Evolutionary conservation across 2,888 invertebrate species (phyloP), one percentile per base, ranked within the genome.

Genomic region (Caenorhabditis angaria): DNA sequence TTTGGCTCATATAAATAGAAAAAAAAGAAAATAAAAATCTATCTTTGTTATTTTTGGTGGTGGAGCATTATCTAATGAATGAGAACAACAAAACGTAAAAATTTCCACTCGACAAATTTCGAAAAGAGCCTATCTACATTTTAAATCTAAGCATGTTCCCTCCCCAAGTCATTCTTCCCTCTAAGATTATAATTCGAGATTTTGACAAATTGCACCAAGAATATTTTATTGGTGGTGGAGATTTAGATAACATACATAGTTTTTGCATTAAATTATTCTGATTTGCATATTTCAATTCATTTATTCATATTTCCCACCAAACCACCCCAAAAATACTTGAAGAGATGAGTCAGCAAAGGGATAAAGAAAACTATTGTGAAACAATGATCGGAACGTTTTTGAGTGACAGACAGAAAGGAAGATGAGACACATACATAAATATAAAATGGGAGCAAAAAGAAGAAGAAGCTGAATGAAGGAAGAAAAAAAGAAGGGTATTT

Each of bases 41-140:
- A 6, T 6, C n/a, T n/a, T n/a, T n/a, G n/a, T n/a, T n/a, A n/a
- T n/a, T n/a, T n/a, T n/a, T n/a, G n/a, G n/a, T n/a, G n/a, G n/a
- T n/a, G n/a, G n/a, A n/a, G n/a, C 18, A 18, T 41, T 5, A 3
- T 41, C 41, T 3, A 41, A 41, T 12, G 18, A 5, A 41, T 18
- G 18, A 18, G 18, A 12, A 14, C 32, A 14, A 12, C 10, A 14
- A 41, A 41, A 41, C 41, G 41, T 41, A 41, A 41, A 41, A 41
- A 41, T 41, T 41, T 41, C 41, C 41, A 41, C 41, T 41, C 18
- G 41, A 41, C 41, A 41, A 41, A 41, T 10, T 41, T 41, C 41
- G 41, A 41, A 41, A 41, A 41, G 41, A 41, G 41, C 41, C 41
- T 41, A 41, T 41, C 41, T 41, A 41, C 41, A 41, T 41, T 41